Evolutionary conservation across 2,797 vertebrate genomes (phyloP).

Genomic region (Australoheros facetus): DNA sequence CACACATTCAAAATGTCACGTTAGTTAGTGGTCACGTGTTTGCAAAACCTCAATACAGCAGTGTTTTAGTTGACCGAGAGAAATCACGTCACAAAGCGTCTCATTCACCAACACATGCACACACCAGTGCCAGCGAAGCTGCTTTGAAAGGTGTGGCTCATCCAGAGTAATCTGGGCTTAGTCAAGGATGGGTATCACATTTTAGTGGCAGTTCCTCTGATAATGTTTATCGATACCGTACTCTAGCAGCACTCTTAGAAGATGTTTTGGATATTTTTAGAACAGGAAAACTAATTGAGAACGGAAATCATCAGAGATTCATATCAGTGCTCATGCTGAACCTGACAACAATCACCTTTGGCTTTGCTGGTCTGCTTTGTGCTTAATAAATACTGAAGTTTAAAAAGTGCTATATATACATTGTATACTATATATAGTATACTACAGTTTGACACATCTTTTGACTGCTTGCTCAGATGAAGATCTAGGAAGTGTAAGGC

Average conservation of each 20-base stretch:
- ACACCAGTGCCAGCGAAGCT: neutral
- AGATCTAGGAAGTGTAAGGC: neutral
- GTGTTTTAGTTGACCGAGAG: constrained; percentile 11
- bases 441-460: neutral
- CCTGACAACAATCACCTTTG: neutral
- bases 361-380: neutral
- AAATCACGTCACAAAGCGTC: constrained; percentile 17
- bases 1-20: neutral
- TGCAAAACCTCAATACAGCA: neutral
- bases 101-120: neutral
- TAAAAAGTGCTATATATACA: neutral
- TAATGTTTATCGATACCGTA: neutral
- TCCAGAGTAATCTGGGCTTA: neutral
- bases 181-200: neutral
- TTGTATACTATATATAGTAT: neutral
- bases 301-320: neutral
- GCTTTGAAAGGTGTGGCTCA: constrained; percentile 3
- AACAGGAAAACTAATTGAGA: neutral
- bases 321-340: neutral
- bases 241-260: neutral
- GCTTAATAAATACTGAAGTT: neutral
- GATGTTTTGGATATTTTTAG: neutral
- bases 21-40: neutral
- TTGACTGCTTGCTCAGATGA: neutral
- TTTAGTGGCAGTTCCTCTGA: neutral